Conservation (phyloP, 2,113 vertebrate genomes). For the Pelmatolapia mariae region DNA sequence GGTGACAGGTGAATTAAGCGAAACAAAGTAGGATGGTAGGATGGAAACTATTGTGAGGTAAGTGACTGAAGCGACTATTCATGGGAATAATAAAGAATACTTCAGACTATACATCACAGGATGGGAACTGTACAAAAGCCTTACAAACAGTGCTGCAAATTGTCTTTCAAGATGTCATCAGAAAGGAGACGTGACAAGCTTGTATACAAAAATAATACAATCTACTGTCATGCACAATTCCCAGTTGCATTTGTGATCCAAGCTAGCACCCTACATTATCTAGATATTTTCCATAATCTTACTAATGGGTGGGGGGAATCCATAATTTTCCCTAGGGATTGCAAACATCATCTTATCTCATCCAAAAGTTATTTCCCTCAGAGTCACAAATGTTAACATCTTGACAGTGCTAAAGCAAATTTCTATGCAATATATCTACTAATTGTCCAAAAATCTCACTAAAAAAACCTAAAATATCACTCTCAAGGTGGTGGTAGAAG, state of each 20-base stretch:
- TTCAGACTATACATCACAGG: neutral
- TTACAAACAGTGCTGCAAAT: neutral
- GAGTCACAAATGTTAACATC: neutral
- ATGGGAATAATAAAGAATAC: neutral
- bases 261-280: neutral
- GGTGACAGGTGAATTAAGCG: neutral
- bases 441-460: neutral
- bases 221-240: neutral
- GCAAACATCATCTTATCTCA: neutral
- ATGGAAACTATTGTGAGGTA: neutral
- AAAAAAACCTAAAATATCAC: neutral
- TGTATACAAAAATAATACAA: neutral
- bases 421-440: neutral
- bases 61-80: neutral
- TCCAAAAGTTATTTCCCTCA: rapidly evolving
- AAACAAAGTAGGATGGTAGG: neutral
- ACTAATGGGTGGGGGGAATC: neutral
- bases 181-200: neutral
- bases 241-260: neutral
- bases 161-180: neutral
- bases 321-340: neutral
- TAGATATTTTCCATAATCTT: neutral
- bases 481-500: neutral
- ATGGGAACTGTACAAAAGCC: neutral
- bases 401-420: neutral